Conservation (phyloP, 2,113 vertebrate species). For the Oryzias celebensis region DNA sequence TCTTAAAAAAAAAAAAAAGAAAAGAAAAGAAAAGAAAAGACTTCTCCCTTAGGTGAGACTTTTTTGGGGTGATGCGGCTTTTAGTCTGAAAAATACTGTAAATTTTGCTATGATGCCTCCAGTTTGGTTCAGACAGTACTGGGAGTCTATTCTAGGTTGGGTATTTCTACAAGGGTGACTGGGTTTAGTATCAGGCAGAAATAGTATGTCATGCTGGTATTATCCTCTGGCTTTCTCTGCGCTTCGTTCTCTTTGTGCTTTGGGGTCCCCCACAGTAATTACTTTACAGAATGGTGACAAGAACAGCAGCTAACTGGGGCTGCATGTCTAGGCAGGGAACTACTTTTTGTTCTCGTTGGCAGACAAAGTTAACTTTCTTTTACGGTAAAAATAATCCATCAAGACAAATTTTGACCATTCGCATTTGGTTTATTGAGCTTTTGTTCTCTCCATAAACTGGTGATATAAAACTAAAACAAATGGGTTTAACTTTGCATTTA, state of each 20-base stretch:
- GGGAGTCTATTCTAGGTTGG: constrained; percentile 11
- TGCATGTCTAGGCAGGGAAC: constrained; percentile 24
- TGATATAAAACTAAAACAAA: too few relatives aligned
- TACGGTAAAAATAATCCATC: too few relatives aligned
- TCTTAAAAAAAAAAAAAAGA: too few relatives aligned
- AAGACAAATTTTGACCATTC: too few relatives aligned
- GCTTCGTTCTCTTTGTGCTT: constrained; percentile 24
- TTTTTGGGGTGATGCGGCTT: too few relatives aligned
- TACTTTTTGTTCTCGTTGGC: constrained; percentile 12
- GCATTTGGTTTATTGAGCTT: too few relatives aligned
- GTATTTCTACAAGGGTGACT: constrained; percentile 30
- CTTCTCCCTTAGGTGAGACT: too few relatives aligned
- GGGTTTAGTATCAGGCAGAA: constrained; percentile 43
- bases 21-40: too few relatives aligned
- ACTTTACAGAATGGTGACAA: constrained; percentile 19
- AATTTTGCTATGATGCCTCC: neutral
- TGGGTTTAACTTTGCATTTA: neutral
- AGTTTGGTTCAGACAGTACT: neutral
- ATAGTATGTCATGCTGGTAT: constrained; percentile 5
- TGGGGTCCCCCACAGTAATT: constrained; percentile 48
- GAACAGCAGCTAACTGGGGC: constrained; percentile 36
- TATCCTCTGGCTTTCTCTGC: constrained; percentile 10
- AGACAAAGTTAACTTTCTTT: constrained; percentile 4
- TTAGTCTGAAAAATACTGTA: too few relatives aligned
- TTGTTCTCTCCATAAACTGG: too few relatives aligned